These are phyloP conservation scores for Pyrgus malvae DNA, from an alignment of 2,888 invertebrate species.

Conservation along the genomic window DNA sequence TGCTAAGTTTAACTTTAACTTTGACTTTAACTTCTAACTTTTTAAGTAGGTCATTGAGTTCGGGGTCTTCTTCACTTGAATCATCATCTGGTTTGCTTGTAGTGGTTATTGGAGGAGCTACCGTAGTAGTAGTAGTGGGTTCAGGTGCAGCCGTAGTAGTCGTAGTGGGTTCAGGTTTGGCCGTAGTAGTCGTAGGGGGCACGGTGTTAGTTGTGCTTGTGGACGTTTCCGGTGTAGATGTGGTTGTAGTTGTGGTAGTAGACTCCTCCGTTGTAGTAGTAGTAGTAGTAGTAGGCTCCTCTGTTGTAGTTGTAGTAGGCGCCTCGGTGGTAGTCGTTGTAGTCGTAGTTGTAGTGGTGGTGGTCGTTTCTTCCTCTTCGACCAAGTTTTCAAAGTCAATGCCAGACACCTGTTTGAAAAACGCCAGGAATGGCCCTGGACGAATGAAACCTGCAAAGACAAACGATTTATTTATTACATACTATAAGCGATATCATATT, in stretches of 20 bases:
- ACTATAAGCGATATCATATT: too few relatives aligned
- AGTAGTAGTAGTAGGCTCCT: slow-evolving; percentile 23
- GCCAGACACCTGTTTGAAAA: slow-evolving; percentile 57
- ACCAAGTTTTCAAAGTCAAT: slow-evolving; percentile 61
- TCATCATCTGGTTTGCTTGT: slow-evolving; percentile 36
- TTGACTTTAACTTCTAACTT: slow-evolving; percentile 64
- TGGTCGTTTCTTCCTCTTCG: slow-evolving; percentile 42
- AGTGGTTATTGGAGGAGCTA: slow-evolving; percentile 19
- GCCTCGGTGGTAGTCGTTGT: too few relatives aligned
- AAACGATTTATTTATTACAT: not conserved
- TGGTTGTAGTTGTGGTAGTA: slow-evolving; percentile 30
- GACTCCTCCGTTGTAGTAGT: slow-evolving; percentile 31
- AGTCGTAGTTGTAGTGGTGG: slow-evolving; percentile 28
- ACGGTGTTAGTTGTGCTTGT: slow-evolving; percentile 25
- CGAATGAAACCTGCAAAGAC: slow-evolving; percentile 59
- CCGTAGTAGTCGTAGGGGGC: not conserved
- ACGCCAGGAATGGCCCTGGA: slow-evolving; percentile 62
- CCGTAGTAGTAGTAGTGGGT: slow-evolving; percentile 23
- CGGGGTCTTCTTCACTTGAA: slow-evolving; percentile 48
- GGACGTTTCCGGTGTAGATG: slow-evolving; percentile 29
- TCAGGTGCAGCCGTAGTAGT: slow-evolving; percentile 25
- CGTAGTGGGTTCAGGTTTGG: slow-evolving; percentile 12
- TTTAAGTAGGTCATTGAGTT: slow-evolving; percentile 56
- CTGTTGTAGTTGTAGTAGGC: slow-evolving; percentile 16
- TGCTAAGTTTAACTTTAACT: slow-evolving; percentile 63